phyloP scores from a whole-genome alignment of 2,797 vertebrate genomes.

The Apogon hyalosoma region DNA sequence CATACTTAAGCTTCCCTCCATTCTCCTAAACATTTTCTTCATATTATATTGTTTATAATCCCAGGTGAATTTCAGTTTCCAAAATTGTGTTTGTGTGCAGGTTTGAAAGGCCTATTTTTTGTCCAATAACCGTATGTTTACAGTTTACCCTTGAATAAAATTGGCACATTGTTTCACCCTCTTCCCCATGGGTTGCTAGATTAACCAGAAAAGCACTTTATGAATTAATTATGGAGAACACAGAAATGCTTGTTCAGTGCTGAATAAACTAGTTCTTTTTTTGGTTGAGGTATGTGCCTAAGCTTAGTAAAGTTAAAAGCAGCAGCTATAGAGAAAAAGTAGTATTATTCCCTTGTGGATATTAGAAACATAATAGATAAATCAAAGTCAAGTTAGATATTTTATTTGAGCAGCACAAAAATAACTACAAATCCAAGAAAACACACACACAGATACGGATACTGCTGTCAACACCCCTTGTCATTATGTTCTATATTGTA shows the following conservation, averaged over 20 bases:
- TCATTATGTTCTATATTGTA: conserved; percentile 12
- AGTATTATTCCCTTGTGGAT: conserved; percentile 7
- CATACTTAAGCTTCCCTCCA: conserved; percentile 1
- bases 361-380: background rate
- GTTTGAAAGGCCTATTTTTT: conserved; percentile 36
- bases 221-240: conserved; percentile 59
- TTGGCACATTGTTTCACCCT: conserved; percentile 50
- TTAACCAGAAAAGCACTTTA: conserved; percentile 61
- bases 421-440: background rate
- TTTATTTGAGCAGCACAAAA: conserved; percentile 1
- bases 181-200: conserved; percentile 38
- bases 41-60: conserved; percentile 14
- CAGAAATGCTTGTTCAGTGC: conserved; percentile 60
- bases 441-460: too few relatives aligned
- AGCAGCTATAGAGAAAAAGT: background rate
- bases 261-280: conserved; percentile 54
- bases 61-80: conserved; percentile 23
- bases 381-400: background rate
- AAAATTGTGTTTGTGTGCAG: conserved; percentile 24
- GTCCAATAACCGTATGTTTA: conserved; percentile 42
- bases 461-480: background rate
- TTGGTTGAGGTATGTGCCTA: conserved; percentile 26
- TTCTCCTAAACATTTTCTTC: conserved; percentile 14
- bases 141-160: conserved; percentile 41
- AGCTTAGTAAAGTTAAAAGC: conserved; percentile 6